Percentiles rank a stretch among this genome's conserved stretches.
Evolutionary conservation across 92 coral and sea anemone genomes (phyloP).

Genomic region (Epizoanthus scotinus): DNA sequence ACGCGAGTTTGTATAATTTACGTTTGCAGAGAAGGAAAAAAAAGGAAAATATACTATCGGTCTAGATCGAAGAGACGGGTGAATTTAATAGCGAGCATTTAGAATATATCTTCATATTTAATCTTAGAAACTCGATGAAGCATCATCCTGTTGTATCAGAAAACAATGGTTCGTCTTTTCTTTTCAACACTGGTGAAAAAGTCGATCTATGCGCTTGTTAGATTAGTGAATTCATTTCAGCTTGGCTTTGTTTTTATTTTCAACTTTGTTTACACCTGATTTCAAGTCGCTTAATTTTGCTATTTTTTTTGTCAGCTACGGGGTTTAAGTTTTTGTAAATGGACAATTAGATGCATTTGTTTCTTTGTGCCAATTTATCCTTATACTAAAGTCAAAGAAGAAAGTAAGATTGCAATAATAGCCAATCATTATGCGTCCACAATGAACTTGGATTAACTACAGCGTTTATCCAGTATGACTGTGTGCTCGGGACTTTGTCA

Average conservation of each 20-base stretch:
- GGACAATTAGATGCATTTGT: neutral
- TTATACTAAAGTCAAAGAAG: too few species aligned
- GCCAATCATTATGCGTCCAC: too few species aligned
- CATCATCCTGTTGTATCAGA: neutral
- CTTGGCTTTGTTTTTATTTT: neutral
- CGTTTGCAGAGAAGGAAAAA: constrained; percentile 9
- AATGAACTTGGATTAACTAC: too few species aligned
- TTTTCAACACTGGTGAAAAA: neutral
- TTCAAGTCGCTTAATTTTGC: neutral
- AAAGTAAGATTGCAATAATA: too few species aligned
- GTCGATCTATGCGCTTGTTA: neutral
- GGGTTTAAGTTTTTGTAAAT: neutral
- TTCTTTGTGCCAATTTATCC: too few species aligned
- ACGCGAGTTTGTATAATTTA: neutral
- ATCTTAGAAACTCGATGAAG: neutral
- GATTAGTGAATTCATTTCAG: neutral
- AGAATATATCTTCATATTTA: neutral
- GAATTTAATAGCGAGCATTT: neutral
- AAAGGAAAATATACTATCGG: neutral
- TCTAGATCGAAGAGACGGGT: neutral
- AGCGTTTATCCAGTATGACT: too few species aligned
- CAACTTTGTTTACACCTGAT: neutral
- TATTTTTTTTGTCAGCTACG: neutral
- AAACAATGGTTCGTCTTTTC: neutral
- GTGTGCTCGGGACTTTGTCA: too few species aligned